A percentile compares a stretch with the other conserved stretches of the same genome.
phyloP scores from a whole-genome alignment of 2,888 invertebrate genomes.

The Panopea generosa region DNA sequence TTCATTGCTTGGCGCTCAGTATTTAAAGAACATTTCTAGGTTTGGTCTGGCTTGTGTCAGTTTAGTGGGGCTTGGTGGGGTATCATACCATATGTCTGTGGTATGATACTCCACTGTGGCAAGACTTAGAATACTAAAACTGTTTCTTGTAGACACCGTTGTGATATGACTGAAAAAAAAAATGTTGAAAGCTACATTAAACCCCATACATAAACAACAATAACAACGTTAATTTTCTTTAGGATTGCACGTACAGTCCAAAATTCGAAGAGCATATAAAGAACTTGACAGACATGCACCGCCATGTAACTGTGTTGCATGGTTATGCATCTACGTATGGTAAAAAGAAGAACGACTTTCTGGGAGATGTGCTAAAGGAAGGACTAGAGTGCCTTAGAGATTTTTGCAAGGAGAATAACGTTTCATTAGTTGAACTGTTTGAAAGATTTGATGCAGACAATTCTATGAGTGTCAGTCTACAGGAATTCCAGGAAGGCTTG shows the following conservation, averaged over 20 bases:
- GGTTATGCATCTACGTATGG: conserved; percentile 83
- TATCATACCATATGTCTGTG: too few species aligned
- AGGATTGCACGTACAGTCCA: conserved; percentile 74
- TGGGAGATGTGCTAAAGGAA: conserved; percentile 80
- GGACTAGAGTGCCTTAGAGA: conserved; percentile 78
- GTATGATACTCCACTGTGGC: too few species aligned
- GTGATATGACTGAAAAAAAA: too few species aligned
- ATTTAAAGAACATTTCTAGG: too few species aligned
- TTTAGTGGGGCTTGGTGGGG: too few species aligned
- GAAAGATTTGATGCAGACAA: conserved; percentile 82
- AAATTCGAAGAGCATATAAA: conserved; percentile 64
- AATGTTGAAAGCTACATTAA: too few species aligned
- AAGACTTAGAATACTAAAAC: too few species aligned
- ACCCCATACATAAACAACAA: too few species aligned
- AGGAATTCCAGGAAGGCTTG: conserved; percentile 57
- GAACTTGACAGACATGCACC: conserved; percentile 69
- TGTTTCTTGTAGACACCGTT: too few species aligned
- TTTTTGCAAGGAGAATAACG: conserved; percentile 76
- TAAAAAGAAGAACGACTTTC: conserved; percentile 72
- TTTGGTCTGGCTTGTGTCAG: too few species aligned
- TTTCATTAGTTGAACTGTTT: conserved; percentile 82
- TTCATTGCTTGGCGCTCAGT: too few species aligned
- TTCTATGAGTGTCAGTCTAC: conserved; percentile 62
- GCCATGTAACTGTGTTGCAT: conserved; percentile 70
- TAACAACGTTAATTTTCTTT: too few species aligned